These are phyloP conservation scores for Drusus annulatus DNA, from an alignment of 1,140 invertebrate species.

Conservation along the genomic window DNA sequence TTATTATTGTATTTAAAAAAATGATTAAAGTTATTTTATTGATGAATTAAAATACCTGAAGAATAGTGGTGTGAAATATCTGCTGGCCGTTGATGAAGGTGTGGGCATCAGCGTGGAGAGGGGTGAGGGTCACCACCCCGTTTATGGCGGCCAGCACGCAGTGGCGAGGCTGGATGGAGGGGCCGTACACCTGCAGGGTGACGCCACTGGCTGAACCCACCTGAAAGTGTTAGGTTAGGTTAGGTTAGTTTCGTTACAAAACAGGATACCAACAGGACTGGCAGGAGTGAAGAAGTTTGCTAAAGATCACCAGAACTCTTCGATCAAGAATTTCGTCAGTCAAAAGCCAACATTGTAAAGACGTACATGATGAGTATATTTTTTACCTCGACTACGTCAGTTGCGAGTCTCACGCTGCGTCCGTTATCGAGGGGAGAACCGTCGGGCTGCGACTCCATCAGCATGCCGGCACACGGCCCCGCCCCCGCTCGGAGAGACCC, in stretches of 20 bases:
- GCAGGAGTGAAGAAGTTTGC: no score
- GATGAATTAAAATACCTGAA: conserved; percentile 75
- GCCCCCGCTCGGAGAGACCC: conserved; percentile 71
- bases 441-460: conserved; percentile 76
- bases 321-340: no score
- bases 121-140: conserved; percentile 94
- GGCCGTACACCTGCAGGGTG: conserved; percentile 79
- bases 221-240: no score
- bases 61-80: conserved; percentile 92
- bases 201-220: conserved; percentile 79
- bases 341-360: no score
- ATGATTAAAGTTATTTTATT: no score
- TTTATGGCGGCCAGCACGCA: conserved; percentile 94
- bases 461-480: conserved; percentile 66
- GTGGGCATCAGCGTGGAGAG: conserved; percentile 91
- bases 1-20: no score
- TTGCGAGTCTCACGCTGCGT: conserved; percentile 73
- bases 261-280: not conserved
- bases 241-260: no score
- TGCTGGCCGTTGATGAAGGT: conserved; percentile 95
- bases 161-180: conserved; percentile 91
- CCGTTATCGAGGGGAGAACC: conserved; percentile 74
- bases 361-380: not conserved
- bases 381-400: conserved; percentile 77
- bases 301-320: no score